phyloP scores from a whole-genome alignment of 2,888 invertebrate species.

The Limnephilus lunatus region DNA sequence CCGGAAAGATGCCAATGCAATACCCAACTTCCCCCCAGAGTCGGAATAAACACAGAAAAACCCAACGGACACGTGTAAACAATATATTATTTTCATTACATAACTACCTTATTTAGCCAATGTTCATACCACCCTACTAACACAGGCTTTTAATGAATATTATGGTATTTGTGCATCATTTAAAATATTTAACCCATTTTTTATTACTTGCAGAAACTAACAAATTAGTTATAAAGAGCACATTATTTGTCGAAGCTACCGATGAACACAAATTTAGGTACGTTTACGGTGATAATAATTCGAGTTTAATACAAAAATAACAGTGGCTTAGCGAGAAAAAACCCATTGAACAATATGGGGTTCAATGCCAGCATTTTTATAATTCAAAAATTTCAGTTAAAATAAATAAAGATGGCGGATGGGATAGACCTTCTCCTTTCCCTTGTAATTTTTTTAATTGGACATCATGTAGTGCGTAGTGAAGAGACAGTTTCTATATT shows the following conservation, averaged over 20 bases:
- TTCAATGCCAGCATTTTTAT: neutral
- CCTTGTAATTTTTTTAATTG: neutral
- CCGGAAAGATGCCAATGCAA: slow-evolving; percentile 60
- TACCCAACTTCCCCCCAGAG: slow-evolving; percentile 26
- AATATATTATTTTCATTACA: neutral
- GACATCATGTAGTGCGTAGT: neutral
- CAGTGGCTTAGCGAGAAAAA: neutral
- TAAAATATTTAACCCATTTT: neutral
- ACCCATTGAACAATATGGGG: neutral
- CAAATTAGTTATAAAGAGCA: neutral
- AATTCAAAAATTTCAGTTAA: too few relatives aligned
- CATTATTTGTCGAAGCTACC: neutral
- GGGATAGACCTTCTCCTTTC: neutral
- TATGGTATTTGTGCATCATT: neutral
- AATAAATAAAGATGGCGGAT: neutral
- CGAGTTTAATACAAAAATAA: neutral
- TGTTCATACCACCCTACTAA: neutral
- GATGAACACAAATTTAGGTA: neutral
- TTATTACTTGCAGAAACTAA: slow-evolving; percentile 6
- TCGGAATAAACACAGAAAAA: slow-evolving; percentile 55
- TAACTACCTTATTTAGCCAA: neutral
- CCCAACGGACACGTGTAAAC: slow-evolving; percentile 64
- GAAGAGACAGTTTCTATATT: neutral
- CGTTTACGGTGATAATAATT: neutral
- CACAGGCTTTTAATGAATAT: neutral